Evolutionary conservation across 2,113 vertebrate species (phyloP), one percentile per base, ranked within the genome.

Genomic region (Blennius ocellaris): DNA sequence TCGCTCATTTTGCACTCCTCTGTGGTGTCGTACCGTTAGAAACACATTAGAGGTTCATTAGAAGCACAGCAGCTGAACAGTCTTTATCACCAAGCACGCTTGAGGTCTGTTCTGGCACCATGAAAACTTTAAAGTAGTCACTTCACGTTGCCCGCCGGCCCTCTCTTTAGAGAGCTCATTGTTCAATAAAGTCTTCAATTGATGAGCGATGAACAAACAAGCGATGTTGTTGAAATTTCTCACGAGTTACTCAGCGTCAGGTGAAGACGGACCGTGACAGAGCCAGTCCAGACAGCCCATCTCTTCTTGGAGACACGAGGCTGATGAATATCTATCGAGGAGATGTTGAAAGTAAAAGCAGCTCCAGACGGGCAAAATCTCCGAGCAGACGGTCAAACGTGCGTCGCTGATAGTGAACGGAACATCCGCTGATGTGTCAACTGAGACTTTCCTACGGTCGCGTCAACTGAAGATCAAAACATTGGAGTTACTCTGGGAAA

Each of bases 341-440:
- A 69, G 15, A 10, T 73, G 68, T 76, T 81, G 73, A 1, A 55
- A 37, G 55, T 75, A 14, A 69, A 62, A 73, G 50, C 60, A 73
- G 61, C 36, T 56, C 16, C n/a, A 11, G 39, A 56, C 17, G 16
- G 5, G 14, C 49, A 71, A 56, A 62, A 21, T 51, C 75, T 64
- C 11, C n/a, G 41, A 59, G 57, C 55, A 76, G n/a, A 57, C 61
- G 11, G n/a, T 38, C 57, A 64, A 17, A 49, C 21, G 30, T 17
- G 64, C 15, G n/a, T 62, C 45, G 55, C 77, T 80, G 86, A 88
- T 82, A 85, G 58, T 5, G 63, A 59, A 69, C 63, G 70, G 70
- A 80, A 90, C 73, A 89, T 86, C 87, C 77, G 0, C 60, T 87
- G 87, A 84, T 89, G 69, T 89, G 87, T 87, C 79, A 90, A 87